Conservation (phyloP, 2,797 vertebrate genomes). For the Takifugu ocellatus region DNA sequence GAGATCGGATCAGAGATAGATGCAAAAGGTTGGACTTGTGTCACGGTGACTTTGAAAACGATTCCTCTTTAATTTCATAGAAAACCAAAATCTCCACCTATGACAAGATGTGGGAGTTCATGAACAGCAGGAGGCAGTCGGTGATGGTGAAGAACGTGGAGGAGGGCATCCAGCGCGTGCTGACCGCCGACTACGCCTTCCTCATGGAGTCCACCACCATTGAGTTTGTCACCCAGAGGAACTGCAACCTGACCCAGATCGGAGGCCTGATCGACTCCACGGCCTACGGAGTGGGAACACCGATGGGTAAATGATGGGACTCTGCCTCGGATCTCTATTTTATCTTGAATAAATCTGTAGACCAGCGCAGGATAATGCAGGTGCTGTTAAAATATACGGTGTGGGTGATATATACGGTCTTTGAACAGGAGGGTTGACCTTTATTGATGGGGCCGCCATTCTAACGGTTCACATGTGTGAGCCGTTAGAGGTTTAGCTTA, state of each 20-base stretch:
- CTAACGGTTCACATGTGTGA: constrained; percentile 31
- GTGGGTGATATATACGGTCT: constrained; percentile 38
- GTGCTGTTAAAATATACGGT: constrained; percentile 6
- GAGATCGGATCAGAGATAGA: too few relatives aligned
- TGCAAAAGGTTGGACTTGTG: too few relatives aligned
- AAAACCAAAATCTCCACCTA: constrained; percentile 98
- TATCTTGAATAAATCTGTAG: too few relatives aligned
- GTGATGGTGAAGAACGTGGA: constrained; percentile 96
- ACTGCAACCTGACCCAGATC: constrained; percentile 98
- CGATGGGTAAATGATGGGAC: constrained; percentile 81
- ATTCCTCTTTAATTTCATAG: constrained; percentile 63
- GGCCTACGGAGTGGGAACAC: constrained; percentile 96
- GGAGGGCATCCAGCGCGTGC: constrained; percentile 90
- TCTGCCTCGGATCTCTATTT: not conserved
- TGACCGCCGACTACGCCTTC: constrained; percentile 96
- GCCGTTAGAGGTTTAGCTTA: constrained; percentile 47
- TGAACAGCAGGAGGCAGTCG: constrained; percentile 93
- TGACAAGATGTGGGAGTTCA: constrained; percentile 99
- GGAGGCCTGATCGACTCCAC: constrained; percentile 98
- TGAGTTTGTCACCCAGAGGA: constrained; percentile 95
- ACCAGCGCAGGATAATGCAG: too few relatives aligned
- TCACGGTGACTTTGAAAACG: not conserved
- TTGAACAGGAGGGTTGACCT: constrained; percentile 41
- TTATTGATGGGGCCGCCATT: constrained; percentile 50
- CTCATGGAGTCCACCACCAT: constrained; percentile 98